Conservation (phyloP, 2,888 invertebrate genomes). For the Oscheius sp. region DNA sequence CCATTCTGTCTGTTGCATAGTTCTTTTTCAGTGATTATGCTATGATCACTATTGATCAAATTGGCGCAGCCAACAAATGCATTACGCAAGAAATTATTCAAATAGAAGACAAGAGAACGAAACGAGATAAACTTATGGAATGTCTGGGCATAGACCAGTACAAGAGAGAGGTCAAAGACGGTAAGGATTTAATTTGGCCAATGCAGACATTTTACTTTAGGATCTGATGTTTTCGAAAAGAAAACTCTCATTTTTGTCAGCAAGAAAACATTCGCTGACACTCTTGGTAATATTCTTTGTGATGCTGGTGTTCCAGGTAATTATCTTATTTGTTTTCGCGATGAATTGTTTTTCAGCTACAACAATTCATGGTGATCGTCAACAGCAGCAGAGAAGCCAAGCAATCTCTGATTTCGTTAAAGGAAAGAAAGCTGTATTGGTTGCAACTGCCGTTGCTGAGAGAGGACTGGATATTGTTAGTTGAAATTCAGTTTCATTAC, state of each 20-base stretch:
- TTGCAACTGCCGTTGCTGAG: constrained; percentile 94
- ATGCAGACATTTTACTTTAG: no score
- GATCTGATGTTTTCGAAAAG: constrained; percentile 72
- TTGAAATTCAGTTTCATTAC: constrained; percentile 77
- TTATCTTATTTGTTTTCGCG: no score
- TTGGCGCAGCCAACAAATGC: constrained; percentile 92
- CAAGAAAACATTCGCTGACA: constrained; percentile 89
- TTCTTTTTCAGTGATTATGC: constrained; percentile 84
- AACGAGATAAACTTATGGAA: constrained; percentile 77
- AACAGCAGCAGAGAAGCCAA: constrained; percentile 85
- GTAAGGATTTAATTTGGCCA: constrained; percentile 77
- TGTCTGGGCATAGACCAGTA: constrained; percentile 76
- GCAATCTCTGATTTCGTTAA: constrained; percentile 76
- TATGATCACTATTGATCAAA: constrained; percentile 89
- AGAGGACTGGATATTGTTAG: constrained; percentile 79
- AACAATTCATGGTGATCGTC: constrained; percentile 75
- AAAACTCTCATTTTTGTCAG: constrained; percentile 86
- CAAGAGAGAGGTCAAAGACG: constrained; percentile 12
- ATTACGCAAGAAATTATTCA: constrained; percentile 81
- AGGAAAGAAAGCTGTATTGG: constrained; percentile 76
- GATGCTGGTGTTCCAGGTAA: constrained; percentile 80
- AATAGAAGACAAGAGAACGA: neutral
- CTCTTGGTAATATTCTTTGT: constrained; percentile 85
- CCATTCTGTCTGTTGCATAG: no score
- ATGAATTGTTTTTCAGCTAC: neutral